Evolutionary conservation across 2,797 vertebrate species (phyloP).

Genomic region (Benthosema pterotum): DNA sequence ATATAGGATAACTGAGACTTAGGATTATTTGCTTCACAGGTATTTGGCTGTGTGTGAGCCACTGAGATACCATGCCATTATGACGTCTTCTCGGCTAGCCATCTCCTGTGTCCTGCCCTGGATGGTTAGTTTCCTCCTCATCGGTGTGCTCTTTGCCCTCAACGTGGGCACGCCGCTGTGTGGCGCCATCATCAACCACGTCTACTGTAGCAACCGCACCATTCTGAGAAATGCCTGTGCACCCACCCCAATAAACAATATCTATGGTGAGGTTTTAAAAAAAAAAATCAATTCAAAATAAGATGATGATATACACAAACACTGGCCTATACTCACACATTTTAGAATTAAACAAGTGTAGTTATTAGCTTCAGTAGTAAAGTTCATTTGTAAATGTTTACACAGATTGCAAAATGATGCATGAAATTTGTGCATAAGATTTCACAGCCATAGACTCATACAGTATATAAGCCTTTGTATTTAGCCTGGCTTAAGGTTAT

Average conservation of each 20-base stretch:
- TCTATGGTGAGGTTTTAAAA: conserved; percentile 50
- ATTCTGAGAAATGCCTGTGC: conserved; percentile 59
- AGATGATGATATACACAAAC: too few relatives aligned
- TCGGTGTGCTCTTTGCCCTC: conserved; percentile 50
- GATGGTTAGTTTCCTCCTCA: conserved; percentile 40
- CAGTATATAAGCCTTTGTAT: too few relatives aligned
- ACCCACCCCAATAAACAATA: conserved; percentile 40
- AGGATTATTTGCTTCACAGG: conserved; percentile 33
- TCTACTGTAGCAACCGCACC: conserved; percentile 62
- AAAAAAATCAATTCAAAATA: too few relatives aligned
- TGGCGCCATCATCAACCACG: conserved; percentile 44
- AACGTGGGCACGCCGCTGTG: conserved; percentile 52
- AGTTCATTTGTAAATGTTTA: too few relatives aligned
- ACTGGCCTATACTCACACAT: too few relatives aligned
- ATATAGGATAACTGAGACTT: neutral
- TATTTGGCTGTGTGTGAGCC: conserved; percentile 66
- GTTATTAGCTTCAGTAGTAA: too few relatives aligned
- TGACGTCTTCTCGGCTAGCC: conserved; percentile 52
- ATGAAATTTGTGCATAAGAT: too few relatives aligned
- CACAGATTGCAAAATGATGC: too few relatives aligned
- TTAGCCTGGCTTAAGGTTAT: too few relatives aligned
- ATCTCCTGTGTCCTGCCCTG: conserved; percentile 53
- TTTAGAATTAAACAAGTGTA: too few relatives aligned
- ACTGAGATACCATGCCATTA: conserved; percentile 61
- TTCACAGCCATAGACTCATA: too few relatives aligned